These are phyloP conservation scores for Drosophila mimetica DNA, from an alignment of 2,888 invertebrate genomes.

Conservation along the genomic window DNA sequence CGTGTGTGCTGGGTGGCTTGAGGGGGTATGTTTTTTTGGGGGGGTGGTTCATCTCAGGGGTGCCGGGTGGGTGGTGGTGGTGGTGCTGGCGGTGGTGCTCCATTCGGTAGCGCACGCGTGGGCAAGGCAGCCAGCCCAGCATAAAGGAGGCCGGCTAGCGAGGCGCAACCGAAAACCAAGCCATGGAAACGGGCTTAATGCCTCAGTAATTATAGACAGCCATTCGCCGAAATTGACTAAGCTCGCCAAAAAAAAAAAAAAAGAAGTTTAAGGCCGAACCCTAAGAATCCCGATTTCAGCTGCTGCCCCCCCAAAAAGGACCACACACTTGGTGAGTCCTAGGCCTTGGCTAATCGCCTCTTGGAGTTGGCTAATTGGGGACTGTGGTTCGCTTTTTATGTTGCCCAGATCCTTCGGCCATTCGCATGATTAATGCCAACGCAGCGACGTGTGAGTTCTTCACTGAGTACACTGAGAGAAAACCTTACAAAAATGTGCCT, in stretches of 20 bases:
- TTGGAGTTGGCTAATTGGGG: conserved; percentile 45
- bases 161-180: conserved; percentile 75
- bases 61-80: not conserved
- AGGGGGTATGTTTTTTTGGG: conserved; percentile 6
- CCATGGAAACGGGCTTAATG: conserved; percentile 74
- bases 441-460: conserved; percentile 79
- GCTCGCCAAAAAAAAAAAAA: conserved; percentile 8
- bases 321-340: conserved; percentile 60
- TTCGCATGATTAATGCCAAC: conserved; percentile 73
- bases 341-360: conserved; percentile 52
- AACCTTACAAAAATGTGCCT: not conserved
- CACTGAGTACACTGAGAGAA: conserved; percentile 19
- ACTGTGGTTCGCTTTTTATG: conserved; percentile 14
- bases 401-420: conserved; percentile 39
- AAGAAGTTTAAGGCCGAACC: not conserved
- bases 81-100: conserved; percentile 24
- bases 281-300: conserved; percentile 1
- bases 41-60: conserved; percentile 5
- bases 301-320: conserved; percentile 33
- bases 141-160: conserved; percentile 78
- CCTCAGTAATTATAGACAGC: conserved; percentile 70
- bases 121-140: conserved; percentile 68
- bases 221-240: conserved; percentile 46
- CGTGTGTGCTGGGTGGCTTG: conserved; percentile 51
- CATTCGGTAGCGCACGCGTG: conserved; percentile 74